Evolutionary conservation across 2,113 vertebrate species (phyloP), one percentile per base, ranked within the genome.

Genomic region (Oreochromis tanganicae): DNA sequence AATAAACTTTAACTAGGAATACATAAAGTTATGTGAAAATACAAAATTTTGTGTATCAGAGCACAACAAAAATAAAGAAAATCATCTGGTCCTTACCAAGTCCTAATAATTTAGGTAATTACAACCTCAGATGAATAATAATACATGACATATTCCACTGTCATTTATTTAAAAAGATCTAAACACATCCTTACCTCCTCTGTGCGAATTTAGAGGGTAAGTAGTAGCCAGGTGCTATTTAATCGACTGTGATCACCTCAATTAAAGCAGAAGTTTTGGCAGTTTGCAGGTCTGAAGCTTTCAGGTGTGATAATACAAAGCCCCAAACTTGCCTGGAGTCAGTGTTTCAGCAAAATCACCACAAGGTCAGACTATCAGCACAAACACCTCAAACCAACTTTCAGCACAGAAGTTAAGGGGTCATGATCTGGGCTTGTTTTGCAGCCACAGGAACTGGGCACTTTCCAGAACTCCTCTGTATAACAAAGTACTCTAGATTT

Each of bases 181-280:
- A 41, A 0, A 13, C 34, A 68, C 34, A 68, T 11, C 34, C 63
- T 68, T 68, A 68, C 1, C 19, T 21, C 0, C 19, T 41, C 34
- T 21, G 11, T 1, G 19, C 6, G 1, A 68, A 41, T 68, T 21
- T 41, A 68, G 19, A 21, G 34, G 19, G 63, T 21, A 68, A 68
- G 63, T 13, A 68, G 63, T 21, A 68, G 19, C 11, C 34, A 68
- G 19, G 19, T 21, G 63, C 63, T 68, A 38, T 19, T 41, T 38
- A 12, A 68, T 38, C 19, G 1, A 38, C 19, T 38, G 34, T 38
- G 19, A 38, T n/a, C 63, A 38, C 63, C 34, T 68, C 63, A 21
- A 21, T 2, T 38, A 68, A 41, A 68, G 63, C 63, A 68, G 19
- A 41, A 7, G 63, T 21, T 66, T 68, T 68, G 63, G 1, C n/a